A percentile compares a stretch with the other conserved stretches of the same genome.
Conservation (phyloP, 2,113 vertebrate genomes). For the Panthera tigris region DNA sequence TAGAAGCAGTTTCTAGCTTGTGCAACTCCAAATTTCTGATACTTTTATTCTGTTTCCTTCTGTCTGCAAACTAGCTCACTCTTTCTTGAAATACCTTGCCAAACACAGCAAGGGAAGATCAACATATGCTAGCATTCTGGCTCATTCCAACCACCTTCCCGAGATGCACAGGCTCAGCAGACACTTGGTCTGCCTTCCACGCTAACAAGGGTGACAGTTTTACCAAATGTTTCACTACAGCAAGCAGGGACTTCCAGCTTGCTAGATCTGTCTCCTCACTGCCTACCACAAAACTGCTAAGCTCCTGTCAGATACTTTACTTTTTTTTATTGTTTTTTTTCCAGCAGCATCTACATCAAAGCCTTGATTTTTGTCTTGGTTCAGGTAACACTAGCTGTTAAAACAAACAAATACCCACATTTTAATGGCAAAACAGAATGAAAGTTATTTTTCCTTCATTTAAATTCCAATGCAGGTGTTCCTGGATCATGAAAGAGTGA, state of each 20-base stretch:
- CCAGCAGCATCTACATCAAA: not conserved
- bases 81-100: constrained; percentile 71
- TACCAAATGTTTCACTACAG: constrained; percentile 77
- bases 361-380: not conserved
- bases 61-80: constrained; percentile 64
- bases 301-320: constrained; percentile 35
- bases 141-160: constrained; percentile 42
- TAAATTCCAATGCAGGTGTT: not conserved
- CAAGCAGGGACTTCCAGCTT: constrained; percentile 68
- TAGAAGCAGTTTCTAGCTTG: constrained; percentile 3
- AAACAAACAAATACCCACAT: not conserved
- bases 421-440: not conserved
- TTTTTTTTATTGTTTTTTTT: not conserved
- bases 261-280: constrained; percentile 65
- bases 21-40: not conserved
- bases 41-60: constrained; percentile 52
- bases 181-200: constrained; percentile 65
- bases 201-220: constrained; percentile 76
- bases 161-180: constrained; percentile 27
- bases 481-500: not conserved
- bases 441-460: not conserved
- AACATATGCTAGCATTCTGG: constrained; percentile 76
- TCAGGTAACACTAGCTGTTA: not conserved
- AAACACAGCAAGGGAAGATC: constrained; percentile 72
- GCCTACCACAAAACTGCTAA: constrained; percentile 63